Base-by-base conservation (phyloP, 2,888 invertebrate species). In the Acronicta psi region DNA sequence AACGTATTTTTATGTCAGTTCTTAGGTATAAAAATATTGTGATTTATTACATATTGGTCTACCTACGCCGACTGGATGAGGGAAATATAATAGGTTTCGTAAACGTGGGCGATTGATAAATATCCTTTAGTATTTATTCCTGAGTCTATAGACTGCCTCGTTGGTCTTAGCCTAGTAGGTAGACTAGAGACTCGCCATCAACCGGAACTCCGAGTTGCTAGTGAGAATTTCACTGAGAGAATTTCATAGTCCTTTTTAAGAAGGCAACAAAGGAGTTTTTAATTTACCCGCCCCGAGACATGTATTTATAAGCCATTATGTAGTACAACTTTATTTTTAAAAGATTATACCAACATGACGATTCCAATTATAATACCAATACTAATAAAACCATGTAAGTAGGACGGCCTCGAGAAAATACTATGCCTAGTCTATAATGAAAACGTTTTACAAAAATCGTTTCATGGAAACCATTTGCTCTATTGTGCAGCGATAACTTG, bases 391-490 rank as follows among this genome's bases (percentile, higher is more conserved):
- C 13, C n/a, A 10, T 3, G 11, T 41, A 31, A 46, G n/a, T 11
- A 8, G 2, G 8, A 45, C 8, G 17, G 18, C 5, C 18, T 29
- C 34, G 2, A 54, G 25, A 59, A 46, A 55, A 41, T 44, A 13
- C 9, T 0, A 40, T 29, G 20, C 38, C 16, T n/a, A 36, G 45
- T 46, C 40, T 10, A 52, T 53, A 71, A 59, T 63, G 38, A 52
- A 62, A 62, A 41, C 20, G 51, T 17, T 49, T 13, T 37, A 38
- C 29, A 52, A 43, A 47, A 64, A 58, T 37, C 31, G 42, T 51
- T 75, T 63, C 54, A 46, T 51, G 54, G 69, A 75, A 72, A 51
- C 51, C 17, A 59, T 59, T 67, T 43, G 38, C 23, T 57, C 29
- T 41, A 62, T 57, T 62, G 54, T 56, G 23, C 36, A 53, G 38